Conservation (phyloP, 2,797 vertebrate species). For the Danio choprae region DNA sequence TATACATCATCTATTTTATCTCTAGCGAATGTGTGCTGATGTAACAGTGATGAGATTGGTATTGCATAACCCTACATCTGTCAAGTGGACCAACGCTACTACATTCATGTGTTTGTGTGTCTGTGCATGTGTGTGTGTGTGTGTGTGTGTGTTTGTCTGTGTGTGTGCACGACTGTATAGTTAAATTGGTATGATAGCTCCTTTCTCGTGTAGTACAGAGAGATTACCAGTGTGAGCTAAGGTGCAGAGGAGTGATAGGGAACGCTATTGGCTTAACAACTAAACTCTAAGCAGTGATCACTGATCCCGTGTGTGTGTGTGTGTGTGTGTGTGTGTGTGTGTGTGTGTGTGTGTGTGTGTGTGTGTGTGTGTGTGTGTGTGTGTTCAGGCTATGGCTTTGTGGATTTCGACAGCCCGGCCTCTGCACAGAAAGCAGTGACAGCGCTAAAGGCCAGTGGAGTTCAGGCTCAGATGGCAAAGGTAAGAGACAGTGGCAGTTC, state of each 20-base stretch:
- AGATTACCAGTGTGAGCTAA: constrained; percentile 43
- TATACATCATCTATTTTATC: constrained; percentile 36
- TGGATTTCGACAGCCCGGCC: constrained; percentile 84
- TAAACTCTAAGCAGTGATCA: constrained; percentile 40
- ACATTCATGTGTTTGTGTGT: constrained; percentile 25
- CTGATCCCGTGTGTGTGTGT: constrained; percentile 2
- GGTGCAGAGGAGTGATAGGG: constrained; percentile 44
- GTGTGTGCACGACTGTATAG: background rate
- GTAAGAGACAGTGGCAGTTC: constrained; percentile 63
- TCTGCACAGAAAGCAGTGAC: constrained; percentile 84
- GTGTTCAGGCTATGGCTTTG: constrained; percentile 79
- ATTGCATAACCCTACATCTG: constrained; percentile 62
- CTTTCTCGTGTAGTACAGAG: constrained; percentile 44
- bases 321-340: too few species aligned
- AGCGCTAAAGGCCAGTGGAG: constrained; percentile 83
- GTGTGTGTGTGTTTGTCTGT: background rate
- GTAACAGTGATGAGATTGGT: constrained; percentile 46
- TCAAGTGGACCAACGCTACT: constrained; percentile 39
- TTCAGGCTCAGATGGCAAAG: constrained; percentile 89
- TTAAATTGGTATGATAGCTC: constrained; percentile 49
- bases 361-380: constrained; percentile 52
- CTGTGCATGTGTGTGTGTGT: constrained; percentile 13
- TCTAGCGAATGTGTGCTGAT: constrained; percentile 55
- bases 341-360: too few species aligned
- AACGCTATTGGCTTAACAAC: constrained; percentile 45